Evolutionary conservation across 2,797 vertebrate species (phyloP).

Genomic region (Leptoclinus maculatus): DNA sequence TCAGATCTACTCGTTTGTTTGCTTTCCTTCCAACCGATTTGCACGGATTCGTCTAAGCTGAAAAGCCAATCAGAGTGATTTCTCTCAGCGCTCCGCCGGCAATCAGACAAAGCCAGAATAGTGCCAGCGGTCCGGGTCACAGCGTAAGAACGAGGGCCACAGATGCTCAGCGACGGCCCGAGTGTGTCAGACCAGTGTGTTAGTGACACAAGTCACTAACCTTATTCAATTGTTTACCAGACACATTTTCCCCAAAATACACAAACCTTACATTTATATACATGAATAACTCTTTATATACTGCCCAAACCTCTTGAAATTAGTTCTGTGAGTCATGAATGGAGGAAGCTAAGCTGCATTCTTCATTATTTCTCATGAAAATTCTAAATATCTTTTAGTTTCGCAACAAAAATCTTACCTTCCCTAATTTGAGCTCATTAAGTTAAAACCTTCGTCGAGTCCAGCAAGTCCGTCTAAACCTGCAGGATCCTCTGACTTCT

Average conservation of each 20-base stretch:
- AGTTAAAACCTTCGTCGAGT: neutral
- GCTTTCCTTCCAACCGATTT: too few relatives aligned
- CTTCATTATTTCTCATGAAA: neutral
- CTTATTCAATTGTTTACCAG: neutral
- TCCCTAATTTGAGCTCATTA: neutral
- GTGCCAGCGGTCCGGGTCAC: too few relatives aligned
- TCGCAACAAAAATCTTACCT: too few relatives aligned
- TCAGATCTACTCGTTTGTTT: neutral
- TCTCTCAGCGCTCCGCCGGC: too few relatives aligned
- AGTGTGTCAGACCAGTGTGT: too few relatives aligned
- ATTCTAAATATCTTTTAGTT: neutral
- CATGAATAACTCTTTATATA: neutral
- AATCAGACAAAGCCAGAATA: too few relatives aligned
- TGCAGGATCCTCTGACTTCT: conserved; percentile 9
- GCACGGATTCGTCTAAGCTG: too few relatives aligned
- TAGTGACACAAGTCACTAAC: neutral
- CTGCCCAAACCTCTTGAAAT: neutral
- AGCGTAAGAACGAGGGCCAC: too few relatives aligned
- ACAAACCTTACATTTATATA: neutral
- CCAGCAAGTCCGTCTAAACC: neutral
- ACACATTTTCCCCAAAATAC: neutral
- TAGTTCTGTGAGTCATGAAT: neutral
- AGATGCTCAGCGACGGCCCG: too few relatives aligned
- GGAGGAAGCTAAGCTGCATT: neutral
- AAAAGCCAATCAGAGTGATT: too few relatives aligned